These are phyloP conservation scores for Samia ricini DNA, from an alignment of 1,140 invertebrate species.

Conservation along the genomic window DNA sequence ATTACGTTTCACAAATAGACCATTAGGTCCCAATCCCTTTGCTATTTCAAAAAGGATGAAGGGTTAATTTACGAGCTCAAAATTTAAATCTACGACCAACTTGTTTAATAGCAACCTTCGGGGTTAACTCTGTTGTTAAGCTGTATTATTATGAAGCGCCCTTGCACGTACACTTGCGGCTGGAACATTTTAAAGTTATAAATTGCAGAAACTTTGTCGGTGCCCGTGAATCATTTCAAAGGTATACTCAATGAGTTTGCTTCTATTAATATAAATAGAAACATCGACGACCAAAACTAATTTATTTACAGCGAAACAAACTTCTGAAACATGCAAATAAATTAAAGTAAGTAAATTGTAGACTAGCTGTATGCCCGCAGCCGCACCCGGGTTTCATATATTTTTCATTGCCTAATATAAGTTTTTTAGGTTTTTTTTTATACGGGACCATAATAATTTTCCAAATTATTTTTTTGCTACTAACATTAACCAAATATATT, in stretches of 20 bases:
- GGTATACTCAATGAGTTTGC: not conserved
- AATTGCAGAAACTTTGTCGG: slow-evolving; percentile 10
- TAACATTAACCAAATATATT: too few species aligned
- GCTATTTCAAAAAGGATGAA: slow-evolving; percentile 76
- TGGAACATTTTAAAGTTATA: slow-evolving; percentile 19
- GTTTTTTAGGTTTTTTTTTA: too few species aligned
- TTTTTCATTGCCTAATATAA: too few species aligned
- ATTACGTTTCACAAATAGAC: slow-evolving; percentile 76
- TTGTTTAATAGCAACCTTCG: slow-evolving; percentile 66
- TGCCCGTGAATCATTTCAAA: slow-evolving; percentile 2
- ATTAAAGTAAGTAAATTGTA: too few species aligned
- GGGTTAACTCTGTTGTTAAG: slow-evolving; percentile 72
- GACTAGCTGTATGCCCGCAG: too few species aligned
- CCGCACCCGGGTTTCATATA: too few species aligned
- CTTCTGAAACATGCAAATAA: slow-evolving; percentile 18
- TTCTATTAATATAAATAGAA: slow-evolving; percentile 1
- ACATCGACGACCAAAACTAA: not conserved
- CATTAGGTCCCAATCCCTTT: slow-evolving; percentile 75
- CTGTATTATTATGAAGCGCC: slow-evolving; percentile 60
- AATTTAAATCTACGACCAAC: slow-evolving; percentile 76
- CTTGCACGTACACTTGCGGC: slow-evolving; percentile 42
- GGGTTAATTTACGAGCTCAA: slow-evolving; percentile 77
- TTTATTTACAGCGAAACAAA: not conserved
- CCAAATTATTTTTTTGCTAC: too few species aligned
- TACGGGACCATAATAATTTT: too few species aligned